phyloP scores from a whole-genome alignment of 2,113 vertebrate species.

The Saccopteryx bilineata region DNA sequence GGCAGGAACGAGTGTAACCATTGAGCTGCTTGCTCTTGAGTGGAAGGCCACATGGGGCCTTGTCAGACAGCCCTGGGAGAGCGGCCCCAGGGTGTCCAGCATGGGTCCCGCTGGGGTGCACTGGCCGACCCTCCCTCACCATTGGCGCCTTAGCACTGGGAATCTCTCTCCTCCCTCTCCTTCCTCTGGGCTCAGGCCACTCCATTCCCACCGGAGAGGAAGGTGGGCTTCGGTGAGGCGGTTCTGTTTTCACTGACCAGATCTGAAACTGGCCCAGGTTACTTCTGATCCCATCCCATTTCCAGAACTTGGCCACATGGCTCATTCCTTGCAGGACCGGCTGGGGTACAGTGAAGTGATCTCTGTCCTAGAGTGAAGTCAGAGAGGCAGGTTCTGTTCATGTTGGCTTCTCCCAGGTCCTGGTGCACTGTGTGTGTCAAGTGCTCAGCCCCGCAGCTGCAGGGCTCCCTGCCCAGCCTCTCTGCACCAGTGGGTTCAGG shows the following conservation, averaged over 20 bases:
- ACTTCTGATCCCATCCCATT: not conserved
- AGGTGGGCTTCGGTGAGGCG: not conserved
- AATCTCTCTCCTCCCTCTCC: not conserved
- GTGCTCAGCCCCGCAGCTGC: not conserved
- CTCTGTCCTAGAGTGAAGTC: not conserved
- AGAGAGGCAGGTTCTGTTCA: not conserved
- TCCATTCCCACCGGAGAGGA: not conserved
- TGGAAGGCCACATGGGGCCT: not conserved
- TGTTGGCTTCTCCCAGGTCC: not conserved
- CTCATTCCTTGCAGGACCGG: not conserved
- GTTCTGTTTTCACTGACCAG: not conserved
- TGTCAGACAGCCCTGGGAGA: not conserved
- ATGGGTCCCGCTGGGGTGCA: not conserved
- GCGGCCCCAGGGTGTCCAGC: not conserved
- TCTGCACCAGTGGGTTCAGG: not conserved
- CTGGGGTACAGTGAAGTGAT: not conserved
- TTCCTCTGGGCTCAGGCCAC: not conserved
- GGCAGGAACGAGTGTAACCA: not conserved
- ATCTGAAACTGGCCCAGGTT: not conserved
- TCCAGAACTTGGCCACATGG: accelerated
- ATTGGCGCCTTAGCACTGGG: not conserved
- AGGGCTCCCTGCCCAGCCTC: not conserved
- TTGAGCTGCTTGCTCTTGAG: not conserved
- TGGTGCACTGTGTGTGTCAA: not conserved
- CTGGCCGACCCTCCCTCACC: not conserved